Evolutionary conservation across 2,113 vertebrate species (phyloP).

Genomic region (Dicrurus megarhynchus): DNA sequence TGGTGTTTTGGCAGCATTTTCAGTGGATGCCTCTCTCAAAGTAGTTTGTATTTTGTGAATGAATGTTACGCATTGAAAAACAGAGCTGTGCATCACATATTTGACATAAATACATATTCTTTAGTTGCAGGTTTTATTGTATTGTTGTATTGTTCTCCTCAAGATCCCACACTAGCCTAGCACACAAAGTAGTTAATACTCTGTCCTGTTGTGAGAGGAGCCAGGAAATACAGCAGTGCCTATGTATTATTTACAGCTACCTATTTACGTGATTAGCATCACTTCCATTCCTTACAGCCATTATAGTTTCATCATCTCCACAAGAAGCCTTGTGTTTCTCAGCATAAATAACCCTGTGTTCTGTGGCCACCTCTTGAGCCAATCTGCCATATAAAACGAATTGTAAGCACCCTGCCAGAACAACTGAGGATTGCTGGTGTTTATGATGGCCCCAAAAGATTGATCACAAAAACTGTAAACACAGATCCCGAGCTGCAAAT

Average conservation of each 20-base stretch:
- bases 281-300: neutral
- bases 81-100: neutral
- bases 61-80: neutral
- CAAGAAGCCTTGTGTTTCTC: neutral
- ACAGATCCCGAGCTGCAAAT: neutral
- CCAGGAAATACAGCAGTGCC: neutral
- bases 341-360: neutral
- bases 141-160: neutral
- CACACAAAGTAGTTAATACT: neutral
- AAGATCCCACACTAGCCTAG: neutral
- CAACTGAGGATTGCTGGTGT: neutral
- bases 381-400: neutral
- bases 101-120: neutral
- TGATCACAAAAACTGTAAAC: neutral
- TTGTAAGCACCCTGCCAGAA: neutral
- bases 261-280: neutral
- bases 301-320: slow-evolving; percentile 17
- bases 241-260: slow-evolving; percentile 41
- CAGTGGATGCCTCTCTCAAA: neutral
- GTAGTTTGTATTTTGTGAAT: neutral
- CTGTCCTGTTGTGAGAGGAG: neutral
- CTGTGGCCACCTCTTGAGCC: slow-evolving; percentile 4
- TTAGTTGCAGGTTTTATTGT: neutral
- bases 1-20: neutral
- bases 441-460: neutral